These are phyloP conservation scores for Prunella strophiata DNA, from an alignment of 2,797 vertebrate species.

Conservation along the genomic window DNA sequence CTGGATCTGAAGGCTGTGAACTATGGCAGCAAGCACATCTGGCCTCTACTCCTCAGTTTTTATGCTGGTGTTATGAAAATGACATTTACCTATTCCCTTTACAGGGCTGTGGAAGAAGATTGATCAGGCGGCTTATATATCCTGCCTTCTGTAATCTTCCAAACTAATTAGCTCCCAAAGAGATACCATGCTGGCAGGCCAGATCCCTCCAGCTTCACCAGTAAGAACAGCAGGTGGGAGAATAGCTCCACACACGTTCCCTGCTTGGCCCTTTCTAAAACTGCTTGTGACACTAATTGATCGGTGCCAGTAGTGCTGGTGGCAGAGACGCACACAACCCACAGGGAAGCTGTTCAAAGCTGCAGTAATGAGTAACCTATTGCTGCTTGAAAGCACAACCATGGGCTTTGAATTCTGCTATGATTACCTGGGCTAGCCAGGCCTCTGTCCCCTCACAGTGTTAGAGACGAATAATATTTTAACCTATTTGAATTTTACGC, in stretches of 20 bases:
- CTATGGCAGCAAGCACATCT: background rate
- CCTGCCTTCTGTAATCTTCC: constrained; percentile 41
- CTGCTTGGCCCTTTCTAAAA: constrained; percentile 13
- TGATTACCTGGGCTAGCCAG: constrained; percentile 30
- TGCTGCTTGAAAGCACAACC: constrained; percentile 20
- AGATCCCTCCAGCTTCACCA: constrained; percentile 31
- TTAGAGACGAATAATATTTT: constrained; percentile 7
- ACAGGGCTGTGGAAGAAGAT: background rate
- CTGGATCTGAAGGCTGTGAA: background rate
- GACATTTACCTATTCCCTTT: constrained; percentile 26
- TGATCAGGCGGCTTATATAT: background rate
- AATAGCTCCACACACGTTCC: background rate
- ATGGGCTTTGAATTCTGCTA: constrained; percentile 29
- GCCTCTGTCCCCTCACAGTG: constrained; percentile 27
- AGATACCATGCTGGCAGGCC: background rate
- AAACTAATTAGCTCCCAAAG: constrained; percentile 54
- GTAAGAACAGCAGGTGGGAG: constrained; percentile 56
- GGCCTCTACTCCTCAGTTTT: background rate
- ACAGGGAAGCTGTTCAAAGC: constrained; percentile 64
- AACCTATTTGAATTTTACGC: constrained; percentile 29
- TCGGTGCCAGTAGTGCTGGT: background rate
- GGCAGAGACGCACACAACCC: constrained; percentile 17
- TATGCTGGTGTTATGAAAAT: background rate
- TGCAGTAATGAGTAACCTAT: constrained; percentile 41
- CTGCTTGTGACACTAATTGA: constrained; percentile 61